phyloP scores from a whole-genome alignment of 2,113 vertebrate genomes.

The Taurulus bubalis region DNA sequence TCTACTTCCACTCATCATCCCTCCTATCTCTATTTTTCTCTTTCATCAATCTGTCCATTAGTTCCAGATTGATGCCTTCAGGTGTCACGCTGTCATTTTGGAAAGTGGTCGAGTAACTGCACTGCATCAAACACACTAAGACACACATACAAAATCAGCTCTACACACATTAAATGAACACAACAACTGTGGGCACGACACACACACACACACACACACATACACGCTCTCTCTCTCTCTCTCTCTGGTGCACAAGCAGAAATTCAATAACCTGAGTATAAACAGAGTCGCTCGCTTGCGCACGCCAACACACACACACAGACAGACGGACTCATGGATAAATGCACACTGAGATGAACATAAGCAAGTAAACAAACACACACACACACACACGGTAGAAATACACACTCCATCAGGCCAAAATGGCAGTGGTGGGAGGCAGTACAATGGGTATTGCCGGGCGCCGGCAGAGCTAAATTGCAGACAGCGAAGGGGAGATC shows the following conservation, averaged over 20 bases:
- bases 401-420: conserved; percentile 70
- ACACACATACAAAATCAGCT: conserved; percentile 8
- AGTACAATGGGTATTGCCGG: conserved; percentile 62
- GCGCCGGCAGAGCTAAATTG: conserved; percentile 70
- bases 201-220: conserved; percentile 31
- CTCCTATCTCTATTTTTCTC: not conserved
- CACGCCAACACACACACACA: conserved; percentile 12
- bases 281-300: conserved; percentile 34
- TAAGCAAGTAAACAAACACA: conserved; percentile 63
- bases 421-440: conserved; percentile 65
- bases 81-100: conserved; percentile 48
- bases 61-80: conserved; percentile 53
- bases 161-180: conserved; percentile 14
- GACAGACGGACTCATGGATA: conserved; percentile 51
- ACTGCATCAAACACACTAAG: conserved; percentile 30
- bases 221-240: not conserved
- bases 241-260: conserved; percentile 29
- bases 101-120: conserved; percentile 43
- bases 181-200: conserved; percentile 6
- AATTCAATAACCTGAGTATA: conserved; percentile 68
- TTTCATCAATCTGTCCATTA: conserved; percentile 27
- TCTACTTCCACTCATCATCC: not conserved
- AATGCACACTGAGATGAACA: conserved; percentile 64
- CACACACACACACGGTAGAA: conserved; percentile 34
- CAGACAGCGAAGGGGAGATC: conserved; percentile 74